These are phyloP conservation scores for Ennomos erosarius DNA, from an alignment of 2,888 invertebrate species.

Conservation along the genomic window DNA sequence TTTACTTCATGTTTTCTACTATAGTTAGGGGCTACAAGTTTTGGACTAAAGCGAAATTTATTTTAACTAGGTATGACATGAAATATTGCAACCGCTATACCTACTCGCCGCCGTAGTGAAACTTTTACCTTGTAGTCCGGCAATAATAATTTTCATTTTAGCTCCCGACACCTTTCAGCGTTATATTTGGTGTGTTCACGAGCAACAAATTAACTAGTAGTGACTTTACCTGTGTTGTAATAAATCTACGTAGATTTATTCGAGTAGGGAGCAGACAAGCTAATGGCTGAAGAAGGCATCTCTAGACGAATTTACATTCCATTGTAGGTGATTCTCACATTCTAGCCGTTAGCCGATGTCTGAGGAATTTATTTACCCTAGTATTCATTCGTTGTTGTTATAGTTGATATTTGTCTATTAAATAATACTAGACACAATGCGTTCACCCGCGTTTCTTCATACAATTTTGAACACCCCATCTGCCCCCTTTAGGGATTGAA, in stretches of 20 bases:
- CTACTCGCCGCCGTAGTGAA: conserved; percentile 29
- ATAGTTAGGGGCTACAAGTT: conserved; percentile 31
- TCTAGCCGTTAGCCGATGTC: neutral
- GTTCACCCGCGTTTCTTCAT: no score
- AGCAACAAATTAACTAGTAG: conserved; percentile 31
- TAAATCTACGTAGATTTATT: conserved; percentile 32
- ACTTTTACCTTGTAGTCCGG: conserved; percentile 30
- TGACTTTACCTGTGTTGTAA: conserved; percentile 26
- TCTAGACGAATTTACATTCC: conserved; percentile 23
- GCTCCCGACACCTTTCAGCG: conserved; percentile 28
- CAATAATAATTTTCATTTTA: conserved; percentile 30
- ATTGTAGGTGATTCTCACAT: conserved; percentile 17
- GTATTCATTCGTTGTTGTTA: no score
- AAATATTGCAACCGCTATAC: conserved; percentile 40
- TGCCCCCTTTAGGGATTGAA: no score
- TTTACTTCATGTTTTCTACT: conserved; percentile 23
- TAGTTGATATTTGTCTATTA: no score
- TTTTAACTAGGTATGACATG: conserved; percentile 41
- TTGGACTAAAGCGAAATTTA: conserved; percentile 39
- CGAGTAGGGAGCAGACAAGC: conserved; percentile 21
- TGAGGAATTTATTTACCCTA: neutral
- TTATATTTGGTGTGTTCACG: conserved; percentile 31
- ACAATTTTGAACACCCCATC: no score
- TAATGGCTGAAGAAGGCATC: conserved; percentile 18
- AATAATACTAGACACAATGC: no score